phyloP scores from a whole-genome alignment of 92 coral and sea anemone species.

The Actinostola sp. region DNA sequence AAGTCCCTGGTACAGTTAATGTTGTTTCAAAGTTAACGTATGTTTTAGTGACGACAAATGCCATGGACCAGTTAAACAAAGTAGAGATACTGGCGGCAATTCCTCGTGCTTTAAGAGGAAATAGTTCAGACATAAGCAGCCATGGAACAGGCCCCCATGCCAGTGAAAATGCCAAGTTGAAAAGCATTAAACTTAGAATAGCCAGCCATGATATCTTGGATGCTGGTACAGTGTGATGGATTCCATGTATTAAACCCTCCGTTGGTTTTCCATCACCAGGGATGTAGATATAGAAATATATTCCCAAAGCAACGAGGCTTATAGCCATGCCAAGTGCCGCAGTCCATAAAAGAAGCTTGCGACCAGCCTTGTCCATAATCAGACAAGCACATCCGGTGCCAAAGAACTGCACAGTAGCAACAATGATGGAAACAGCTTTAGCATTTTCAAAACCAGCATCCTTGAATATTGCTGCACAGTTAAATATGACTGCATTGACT shows the following conservation, averaged over 20 bases:
- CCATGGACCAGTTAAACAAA: constrained; percentile 55
- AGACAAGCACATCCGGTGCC: constrained; percentile 71
- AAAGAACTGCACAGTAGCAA: constrained; percentile 67
- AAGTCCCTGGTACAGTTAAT: constrained; percentile 66
- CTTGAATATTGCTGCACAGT: constrained; percentile 67
- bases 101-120: constrained; percentile 77
- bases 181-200: constrained; percentile 56
- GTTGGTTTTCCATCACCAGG: constrained; percentile 18
- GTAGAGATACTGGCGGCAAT: constrained; percentile 70
- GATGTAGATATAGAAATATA: constrained; percentile 65
- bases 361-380: constrained; percentile 78
- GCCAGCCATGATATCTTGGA: constrained; percentile 66
- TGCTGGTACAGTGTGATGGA: constrained; percentile 31
- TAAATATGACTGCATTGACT: constrained; percentile 73
- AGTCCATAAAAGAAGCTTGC: constrained; percentile 73
- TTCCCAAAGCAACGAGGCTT: constrained; percentile 66
- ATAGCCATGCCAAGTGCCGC: constrained; percentile 67
- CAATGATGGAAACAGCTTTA: constrained; percentile 66
- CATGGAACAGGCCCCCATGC: constrained; percentile 95
- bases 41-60: constrained; percentile 70
- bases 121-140: constrained; percentile 83
- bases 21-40: constrained; percentile 50
- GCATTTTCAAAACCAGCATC: constrained; percentile 72
- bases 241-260: constrained; percentile 8
- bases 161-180: constrained; percentile 57